Evolutionary conservation across 1,140 invertebrate genomes (phyloP).

Genomic region (Portunus trituberculatus): DNA sequence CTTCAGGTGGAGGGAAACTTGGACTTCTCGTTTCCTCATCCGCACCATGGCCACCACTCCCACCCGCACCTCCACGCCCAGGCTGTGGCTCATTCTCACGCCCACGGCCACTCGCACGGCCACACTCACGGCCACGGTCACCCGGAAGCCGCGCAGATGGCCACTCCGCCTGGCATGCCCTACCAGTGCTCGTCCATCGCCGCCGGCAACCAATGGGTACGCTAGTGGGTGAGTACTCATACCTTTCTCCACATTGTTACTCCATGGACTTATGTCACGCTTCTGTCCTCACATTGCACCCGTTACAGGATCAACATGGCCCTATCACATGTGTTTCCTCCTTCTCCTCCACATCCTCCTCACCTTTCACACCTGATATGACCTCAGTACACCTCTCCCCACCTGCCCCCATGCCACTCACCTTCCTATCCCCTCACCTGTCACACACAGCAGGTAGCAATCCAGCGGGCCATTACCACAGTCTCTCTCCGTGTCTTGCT

Average conservation of each 20-base stretch:
- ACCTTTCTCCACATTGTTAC: background rate
- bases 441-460: background rate
- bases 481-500: background rate
- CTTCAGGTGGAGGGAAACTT: constrained; percentile 94
- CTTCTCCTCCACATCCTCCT: background rate
- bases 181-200: constrained; percentile 70
- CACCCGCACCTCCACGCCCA: constrained; percentile 60
- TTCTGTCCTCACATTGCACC: background rate
- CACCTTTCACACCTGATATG: background rate
- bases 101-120: constrained; percentile 52
- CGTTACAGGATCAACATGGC: too few species aligned
- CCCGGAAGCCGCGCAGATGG: constrained; percentile 66
- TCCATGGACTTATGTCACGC: background rate
- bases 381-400: background rate
- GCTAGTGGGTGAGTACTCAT: constrained; percentile 54
- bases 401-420: background rate
- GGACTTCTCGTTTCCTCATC: constrained; percentile 92
- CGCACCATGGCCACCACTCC: constrained; percentile 61
- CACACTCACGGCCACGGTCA: constrained; percentile 56
- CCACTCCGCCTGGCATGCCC: constrained; percentile 59
- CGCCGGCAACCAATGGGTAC: constrained; percentile 72
- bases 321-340: background rate
- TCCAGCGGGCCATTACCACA: background rate
- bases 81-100: constrained; percentile 45
- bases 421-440: background rate